phyloP scores from a whole-genome alignment of 2,888 invertebrate genomes.

The Smittia sp. region DNA sequence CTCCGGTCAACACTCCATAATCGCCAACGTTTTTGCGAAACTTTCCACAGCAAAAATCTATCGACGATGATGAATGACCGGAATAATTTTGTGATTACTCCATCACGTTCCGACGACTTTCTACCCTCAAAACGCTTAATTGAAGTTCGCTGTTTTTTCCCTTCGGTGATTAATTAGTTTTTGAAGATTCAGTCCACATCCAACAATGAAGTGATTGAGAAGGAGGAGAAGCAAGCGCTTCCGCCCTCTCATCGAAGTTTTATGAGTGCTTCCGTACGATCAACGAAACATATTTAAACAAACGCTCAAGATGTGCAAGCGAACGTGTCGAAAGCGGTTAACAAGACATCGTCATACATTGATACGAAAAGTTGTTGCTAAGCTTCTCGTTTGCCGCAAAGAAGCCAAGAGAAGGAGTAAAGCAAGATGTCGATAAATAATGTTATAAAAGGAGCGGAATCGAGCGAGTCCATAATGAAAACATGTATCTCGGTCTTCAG shows the following conservation, averaged over 20 bases:
- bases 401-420: neutral
- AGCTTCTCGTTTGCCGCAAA: neutral
- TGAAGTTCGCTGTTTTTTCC: constrained; percentile 22
- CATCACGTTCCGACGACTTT: no score
- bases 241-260: neutral
- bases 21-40: no score
- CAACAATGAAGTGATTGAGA: no score
- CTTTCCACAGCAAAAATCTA: no score
- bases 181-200: neutral
- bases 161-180: constrained; percentile 33
- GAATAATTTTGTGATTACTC: no score
- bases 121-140: constrained; percentile 22
- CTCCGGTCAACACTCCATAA: no score
- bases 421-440: constrained; percentile 21
- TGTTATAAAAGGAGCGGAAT: neutral
- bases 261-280: neutral
- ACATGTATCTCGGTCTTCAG: neutral
- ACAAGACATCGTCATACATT: constrained; percentile 19
- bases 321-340: constrained; percentile 18
- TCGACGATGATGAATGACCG: no score
- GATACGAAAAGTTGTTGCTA: neutral
- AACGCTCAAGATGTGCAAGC: neutral
- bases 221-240: neutral
- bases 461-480: neutral
- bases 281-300: neutral